phyloP scores from a whole-genome alignment of 2,113 vertebrate species.

The Agapornis roseicollis region DNA sequence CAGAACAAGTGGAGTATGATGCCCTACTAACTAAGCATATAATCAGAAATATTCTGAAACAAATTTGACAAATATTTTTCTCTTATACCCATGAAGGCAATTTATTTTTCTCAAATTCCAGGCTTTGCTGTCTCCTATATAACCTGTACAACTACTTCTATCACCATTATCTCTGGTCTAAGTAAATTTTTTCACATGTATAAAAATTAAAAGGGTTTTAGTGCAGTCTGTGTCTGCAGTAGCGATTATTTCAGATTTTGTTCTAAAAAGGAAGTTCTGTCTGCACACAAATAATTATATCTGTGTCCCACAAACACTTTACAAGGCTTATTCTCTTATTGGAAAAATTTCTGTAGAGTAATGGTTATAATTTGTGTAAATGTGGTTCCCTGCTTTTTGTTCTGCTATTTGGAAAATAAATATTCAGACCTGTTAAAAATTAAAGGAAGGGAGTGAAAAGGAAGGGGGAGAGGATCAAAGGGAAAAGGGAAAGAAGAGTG shows the following conservation, averaged over 20 bases:
- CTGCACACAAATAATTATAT: not conserved
- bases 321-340: fast-evolving
- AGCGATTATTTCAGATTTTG: not conserved
- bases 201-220: not conserved
- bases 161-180: not conserved
- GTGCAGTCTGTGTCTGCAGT: not conserved
- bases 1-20: not conserved
- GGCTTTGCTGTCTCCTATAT: not conserved
- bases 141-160: not conserved
- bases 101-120: not conserved
- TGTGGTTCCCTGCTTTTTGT: not conserved
- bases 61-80: not conserved
- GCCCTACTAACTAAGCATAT: not conserved
- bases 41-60: not conserved
- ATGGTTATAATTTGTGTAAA: not conserved
- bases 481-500: not conserved
- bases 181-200: not conserved
- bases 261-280: not conserved
- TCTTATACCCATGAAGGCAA: not conserved
- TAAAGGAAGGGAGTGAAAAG: not conserved
- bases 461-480: not conserved
- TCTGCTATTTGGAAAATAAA: not conserved
- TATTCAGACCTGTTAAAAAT: not conserved
- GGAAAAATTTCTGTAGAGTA: not conserved
- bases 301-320: not conserved